Evolutionary conservation across 2,888 invertebrate genomes (phyloP).

Genomic region (Thymelicus lineola): DNA sequence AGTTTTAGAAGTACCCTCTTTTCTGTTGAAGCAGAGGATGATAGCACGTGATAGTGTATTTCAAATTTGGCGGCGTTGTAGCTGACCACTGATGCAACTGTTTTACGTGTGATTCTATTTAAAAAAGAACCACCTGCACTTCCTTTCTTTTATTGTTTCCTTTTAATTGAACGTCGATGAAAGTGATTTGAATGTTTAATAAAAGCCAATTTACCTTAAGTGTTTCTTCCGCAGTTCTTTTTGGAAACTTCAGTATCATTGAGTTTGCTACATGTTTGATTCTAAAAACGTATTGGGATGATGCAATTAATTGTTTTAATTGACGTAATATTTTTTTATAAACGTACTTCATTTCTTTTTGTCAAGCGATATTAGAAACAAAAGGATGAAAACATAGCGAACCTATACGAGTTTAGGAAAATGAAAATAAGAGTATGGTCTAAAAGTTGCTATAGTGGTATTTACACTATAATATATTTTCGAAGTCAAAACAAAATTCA

Average conservation of each 20-base stretch:
- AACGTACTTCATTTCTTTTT: too few species aligned
- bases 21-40: constrained; percentile 38
- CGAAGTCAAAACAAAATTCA: too few species aligned
- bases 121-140: constrained; percentile 62
- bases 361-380: not conserved
- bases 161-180: constrained; percentile 56
- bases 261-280: not conserved
- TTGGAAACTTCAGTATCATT: constrained; percentile 1
- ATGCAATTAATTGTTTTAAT: too few species aligned
- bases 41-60: constrained; percentile 41
- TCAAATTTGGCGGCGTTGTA: constrained; percentile 43
- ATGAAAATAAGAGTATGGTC: too few species aligned
- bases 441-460: too few species aligned
- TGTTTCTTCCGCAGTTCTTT: constrained; percentile 40
- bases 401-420: too few species aligned
- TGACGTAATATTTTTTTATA: too few species aligned
- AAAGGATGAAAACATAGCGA: too few species aligned
- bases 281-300: not conserved
- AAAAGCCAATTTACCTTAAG: constrained; percentile 50
- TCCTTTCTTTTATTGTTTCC: constrained; percentile 58
- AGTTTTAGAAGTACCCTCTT: constrained; percentile 41
- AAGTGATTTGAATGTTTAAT: constrained; percentile 59
- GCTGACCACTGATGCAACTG: constrained; percentile 59
- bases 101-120: constrained; percentile 54
- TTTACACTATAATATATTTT: too few species aligned